Evolutionary conservation across 2,888 invertebrate species (phyloP).

Genomic region (Protonemura montana): DNA sequence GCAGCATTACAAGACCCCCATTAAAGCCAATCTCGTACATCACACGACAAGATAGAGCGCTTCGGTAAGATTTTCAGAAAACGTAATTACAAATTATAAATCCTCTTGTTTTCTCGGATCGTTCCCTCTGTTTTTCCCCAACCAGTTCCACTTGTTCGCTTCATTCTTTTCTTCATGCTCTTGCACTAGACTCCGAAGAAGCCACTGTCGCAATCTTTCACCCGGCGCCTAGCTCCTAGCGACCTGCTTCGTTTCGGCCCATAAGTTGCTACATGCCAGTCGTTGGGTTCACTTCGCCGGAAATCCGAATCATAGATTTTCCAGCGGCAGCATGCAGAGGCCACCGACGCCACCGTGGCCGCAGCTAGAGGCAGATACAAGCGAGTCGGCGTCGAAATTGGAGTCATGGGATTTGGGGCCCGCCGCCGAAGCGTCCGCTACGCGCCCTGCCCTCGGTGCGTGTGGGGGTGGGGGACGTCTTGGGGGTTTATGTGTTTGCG

Average conservation of each 20-base stretch:
- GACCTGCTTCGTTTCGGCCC: background rate
- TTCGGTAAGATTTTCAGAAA: constrained; percentile 24
- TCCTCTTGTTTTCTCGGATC: background rate
- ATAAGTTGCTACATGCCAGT: constrained; percentile 34
- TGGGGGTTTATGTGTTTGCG: background rate
- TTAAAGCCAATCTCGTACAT: constrained; percentile 14
- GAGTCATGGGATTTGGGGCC: background rate
- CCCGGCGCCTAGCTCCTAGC: background rate
- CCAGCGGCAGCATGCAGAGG: background rate
- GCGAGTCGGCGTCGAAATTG: background rate
- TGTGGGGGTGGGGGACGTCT: background rate
- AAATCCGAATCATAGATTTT: constrained; percentile 39
- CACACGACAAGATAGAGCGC: background rate
- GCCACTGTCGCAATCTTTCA: no score
- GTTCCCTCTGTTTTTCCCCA: background rate
- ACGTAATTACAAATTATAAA: constrained; percentile 37
- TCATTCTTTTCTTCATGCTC: background rate
- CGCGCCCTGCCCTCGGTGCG: background rate
- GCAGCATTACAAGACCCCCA: constrained; percentile 16
- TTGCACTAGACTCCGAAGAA: background rate
- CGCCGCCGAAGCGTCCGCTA: background rate
- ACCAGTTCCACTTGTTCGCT: background rate
- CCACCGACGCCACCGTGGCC: background rate
- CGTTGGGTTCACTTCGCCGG: constrained; percentile 25
- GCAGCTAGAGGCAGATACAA: background rate